phyloP scores from a whole-genome alignment of 2,113 vertebrate genomes.

The Brachionichthys hirsutus region DNA sequence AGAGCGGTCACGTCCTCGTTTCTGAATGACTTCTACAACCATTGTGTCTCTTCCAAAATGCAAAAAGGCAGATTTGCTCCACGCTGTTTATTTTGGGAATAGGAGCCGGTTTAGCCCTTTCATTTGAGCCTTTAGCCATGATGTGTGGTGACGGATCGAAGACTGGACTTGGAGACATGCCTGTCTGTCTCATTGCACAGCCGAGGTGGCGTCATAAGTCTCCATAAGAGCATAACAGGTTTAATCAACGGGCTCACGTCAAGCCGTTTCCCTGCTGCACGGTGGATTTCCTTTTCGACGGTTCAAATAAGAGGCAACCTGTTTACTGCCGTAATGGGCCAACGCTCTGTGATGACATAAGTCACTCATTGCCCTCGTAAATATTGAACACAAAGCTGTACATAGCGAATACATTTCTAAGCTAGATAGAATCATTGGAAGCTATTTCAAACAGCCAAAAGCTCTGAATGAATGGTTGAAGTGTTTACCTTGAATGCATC shows the following conservation, averaged over 20 bases:
- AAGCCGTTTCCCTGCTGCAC: slow-evolving; percentile 44
- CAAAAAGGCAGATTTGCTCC: not conserved
- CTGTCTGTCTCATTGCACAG: slow-evolving; percentile 45
- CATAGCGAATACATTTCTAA: not conserved
- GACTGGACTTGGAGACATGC: slow-evolving; percentile 38
- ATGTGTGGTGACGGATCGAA: slow-evolving; percentile 49
- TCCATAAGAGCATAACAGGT: slow-evolving; percentile 76
- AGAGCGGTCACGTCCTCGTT: not conserved
- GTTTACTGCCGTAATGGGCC: not conserved
- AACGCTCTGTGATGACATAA: not conserved
- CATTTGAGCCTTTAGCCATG: slow-evolving; percentile 10
- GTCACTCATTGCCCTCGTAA: not conserved
- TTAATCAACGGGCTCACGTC: slow-evolving; percentile 72
- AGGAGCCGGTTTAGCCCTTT: slow-evolving; percentile 30
- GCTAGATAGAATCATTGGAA: too few species aligned
- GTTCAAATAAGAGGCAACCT: slow-evolving; percentile 23
- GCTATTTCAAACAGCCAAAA: not conserved
- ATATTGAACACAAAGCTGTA: too few species aligned
- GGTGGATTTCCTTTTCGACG: slow-evolving; percentile 33
- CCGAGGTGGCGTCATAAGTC: slow-evolving; percentile 53
- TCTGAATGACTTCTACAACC: not conserved
- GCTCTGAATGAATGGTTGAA: not conserved
- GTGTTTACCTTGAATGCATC: too few species aligned
- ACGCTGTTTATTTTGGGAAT: slow-evolving; percentile 3
- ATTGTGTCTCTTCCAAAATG: not conserved